Evolutionary conservation across 2,888 invertebrate genomes (phyloP).

Genomic region (Nemoura dubitans): DNA sequence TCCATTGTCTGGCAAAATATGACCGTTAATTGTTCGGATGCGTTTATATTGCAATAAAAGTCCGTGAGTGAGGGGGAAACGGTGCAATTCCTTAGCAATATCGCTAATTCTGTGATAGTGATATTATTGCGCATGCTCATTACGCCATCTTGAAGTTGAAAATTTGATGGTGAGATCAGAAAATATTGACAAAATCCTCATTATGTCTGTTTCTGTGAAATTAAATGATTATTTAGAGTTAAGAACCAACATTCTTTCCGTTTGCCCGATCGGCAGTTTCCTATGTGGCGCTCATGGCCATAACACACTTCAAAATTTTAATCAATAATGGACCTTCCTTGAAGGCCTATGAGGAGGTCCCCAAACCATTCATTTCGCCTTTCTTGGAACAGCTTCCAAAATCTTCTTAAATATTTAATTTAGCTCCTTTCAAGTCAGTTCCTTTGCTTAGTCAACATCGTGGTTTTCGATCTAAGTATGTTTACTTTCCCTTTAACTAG

Average conservation of each 20-base stretch:
- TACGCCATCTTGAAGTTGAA: slow-evolving; percentile 70
- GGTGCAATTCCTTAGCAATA: slow-evolving; percentile 16
- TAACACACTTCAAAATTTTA: slow-evolving; percentile 18
- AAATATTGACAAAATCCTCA: slow-evolving; percentile 35
- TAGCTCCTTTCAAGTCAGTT: not conserved
- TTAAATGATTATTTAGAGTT: not conserved
- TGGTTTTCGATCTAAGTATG: not conserved
- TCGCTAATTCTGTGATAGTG: slow-evolving; percentile 14
- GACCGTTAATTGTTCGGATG: not conserved
- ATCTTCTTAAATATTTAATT: slow-evolving; percentile 38
- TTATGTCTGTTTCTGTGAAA: slow-evolving; percentile 1
- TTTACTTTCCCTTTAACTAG: not conserved
- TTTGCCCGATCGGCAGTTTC: not conserved
- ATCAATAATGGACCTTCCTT: slow-evolving; percentile 41
- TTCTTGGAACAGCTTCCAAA: slow-evolving; percentile 37
- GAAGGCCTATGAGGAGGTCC: slow-evolving; percentile 31
- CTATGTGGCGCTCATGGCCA: not conserved
- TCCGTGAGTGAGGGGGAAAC: not conserved
- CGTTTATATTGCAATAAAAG: not conserved
- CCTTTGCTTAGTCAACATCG: not conserved
- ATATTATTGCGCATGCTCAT: slow-evolving; percentile 63
- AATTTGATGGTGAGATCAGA: slow-evolving; percentile 69
- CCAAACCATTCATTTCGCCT: slow-evolving; percentile 25
- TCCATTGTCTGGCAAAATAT: not conserved
- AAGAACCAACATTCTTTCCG: not conserved